Base-by-base conservation (phyloP, 1,140 invertebrate species). In the Drosophila eugracilis region DNA sequence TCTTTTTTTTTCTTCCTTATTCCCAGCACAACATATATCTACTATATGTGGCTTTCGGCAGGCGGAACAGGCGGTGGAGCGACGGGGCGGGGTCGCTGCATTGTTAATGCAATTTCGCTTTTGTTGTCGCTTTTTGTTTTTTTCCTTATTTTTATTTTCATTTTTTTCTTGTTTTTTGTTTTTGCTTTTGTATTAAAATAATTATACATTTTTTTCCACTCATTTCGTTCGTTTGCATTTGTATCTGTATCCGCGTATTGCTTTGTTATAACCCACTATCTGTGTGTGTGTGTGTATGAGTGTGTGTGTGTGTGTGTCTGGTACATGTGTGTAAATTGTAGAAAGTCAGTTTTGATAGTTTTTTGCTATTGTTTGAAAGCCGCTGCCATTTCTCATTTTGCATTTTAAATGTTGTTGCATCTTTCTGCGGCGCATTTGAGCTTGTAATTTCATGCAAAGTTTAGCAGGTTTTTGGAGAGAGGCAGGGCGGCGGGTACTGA, bases 301-400 rank as follows among this genome's bases (percentile, higher is more conserved):
- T 45, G 39, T 45, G 62, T 44, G 59, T 58, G 54, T 62, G 41
- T 60, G 58, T 69, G 30, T 73, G 37, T 50, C 48, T 52, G 44
- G 24, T n/a, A 28, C 26, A 58, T 60, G 69, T 62, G 65, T 76
- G 72, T 76, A 83, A 78, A 81, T 81, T 83, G 80, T 79, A 78
- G 73, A 84, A 85, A 85, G 80, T 86, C 80, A 86, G 81, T 85
- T 85, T 80, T 85, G 73, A 85, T 85, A 85, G 72, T 86, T 85
- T 78, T 86, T 76, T 84, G 71, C 59, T 58, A 75, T 85, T 86
- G 65, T 84, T 74, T 55, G 26, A 75, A 65, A 75, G 69, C 69
- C 54, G 42, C 48, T 42, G 41, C 49, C 48, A 53, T 75, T 67
- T 67, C 47, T 49, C 53, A 58, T 72, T 72, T 55, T 34, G 30